Evolutionary conservation across 2,888 invertebrate genomes (phyloP).

Genomic region (Drosophila anomelani): DNA sequence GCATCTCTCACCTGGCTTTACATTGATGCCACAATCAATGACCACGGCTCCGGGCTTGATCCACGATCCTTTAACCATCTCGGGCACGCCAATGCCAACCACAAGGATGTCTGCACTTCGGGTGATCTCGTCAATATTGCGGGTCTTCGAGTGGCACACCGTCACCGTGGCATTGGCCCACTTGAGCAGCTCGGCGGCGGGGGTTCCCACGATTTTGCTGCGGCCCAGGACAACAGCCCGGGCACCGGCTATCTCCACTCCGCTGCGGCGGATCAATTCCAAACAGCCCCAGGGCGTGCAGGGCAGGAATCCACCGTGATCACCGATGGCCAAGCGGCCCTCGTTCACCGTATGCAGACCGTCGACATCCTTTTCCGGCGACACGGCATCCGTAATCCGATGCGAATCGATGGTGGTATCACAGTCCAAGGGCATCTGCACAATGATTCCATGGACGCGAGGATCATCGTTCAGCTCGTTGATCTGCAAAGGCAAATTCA

Average conservation of each 20-base stretch:
- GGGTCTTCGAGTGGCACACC: constrained; percentile 97
- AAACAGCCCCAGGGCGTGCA: constrained; percentile 98
- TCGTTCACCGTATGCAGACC: constrained; percentile 97
- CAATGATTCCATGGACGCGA: constrained; percentile 96
- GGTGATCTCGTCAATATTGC: constrained; percentile 91
- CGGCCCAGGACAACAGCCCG: constrained; percentile 97
- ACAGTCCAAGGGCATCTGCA: constrained; percentile 97
- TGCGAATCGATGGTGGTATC: constrained; percentile 93
- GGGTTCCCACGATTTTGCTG: constrained; percentile 99
- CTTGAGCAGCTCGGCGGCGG: constrained; percentile 95
- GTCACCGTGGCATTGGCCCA: constrained; percentile 99
- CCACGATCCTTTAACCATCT: constrained; percentile 97
- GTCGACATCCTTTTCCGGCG: constrained; percentile 97
- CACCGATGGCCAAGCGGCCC: constrained; percentile 95
- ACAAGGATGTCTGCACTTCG: constrained; percentile 96
- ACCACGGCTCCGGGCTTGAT: constrained; percentile 99
- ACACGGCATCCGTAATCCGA: constrained; percentile 94
- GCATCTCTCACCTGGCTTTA: constrained; percentile 89
- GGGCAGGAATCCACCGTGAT: constrained; percentile 95
- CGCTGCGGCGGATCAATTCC: constrained; percentile 90
- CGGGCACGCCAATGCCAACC: constrained; percentile 96
- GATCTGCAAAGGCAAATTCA: constrained; percentile 63
- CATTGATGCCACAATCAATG: constrained; percentile 99
- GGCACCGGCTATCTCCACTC: constrained; percentile 91
- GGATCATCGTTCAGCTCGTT: constrained; percentile 91